Evolutionary conservation across 23 tunicate genomes (phyloP).

Genomic region (Phallusia fumigata): DNA sequence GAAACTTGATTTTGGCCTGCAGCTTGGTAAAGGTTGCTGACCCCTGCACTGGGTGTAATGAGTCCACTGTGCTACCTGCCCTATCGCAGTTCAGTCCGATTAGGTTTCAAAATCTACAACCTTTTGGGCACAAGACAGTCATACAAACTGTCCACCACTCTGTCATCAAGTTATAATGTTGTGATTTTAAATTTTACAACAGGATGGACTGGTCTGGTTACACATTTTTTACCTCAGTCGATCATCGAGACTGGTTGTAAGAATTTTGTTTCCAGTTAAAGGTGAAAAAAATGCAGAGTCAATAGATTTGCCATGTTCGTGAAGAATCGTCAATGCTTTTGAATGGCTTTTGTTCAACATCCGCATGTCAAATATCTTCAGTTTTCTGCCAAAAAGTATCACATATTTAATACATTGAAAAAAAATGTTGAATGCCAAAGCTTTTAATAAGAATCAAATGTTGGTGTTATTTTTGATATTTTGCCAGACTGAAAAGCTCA

Average conservation of each 20-base stretch:
- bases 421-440: background rate
- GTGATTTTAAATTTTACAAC: too few species aligned
- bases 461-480: too few species aligned
- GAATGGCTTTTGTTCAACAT: conserved; percentile 12
- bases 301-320: conserved; percentile 43
- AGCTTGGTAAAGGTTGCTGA: too few species aligned
- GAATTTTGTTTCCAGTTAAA: conserved; percentile 50
- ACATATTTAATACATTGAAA: background rate
- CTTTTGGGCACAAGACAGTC: too few species aligned
- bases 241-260: conserved; percentile 66
- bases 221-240: conserved; percentile 51
- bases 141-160: too few species aligned
- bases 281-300: conserved; percentile 85
- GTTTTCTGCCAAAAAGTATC: background rate
- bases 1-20: too few species aligned
- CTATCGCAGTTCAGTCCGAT: too few species aligned
- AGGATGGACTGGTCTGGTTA: too few species aligned
- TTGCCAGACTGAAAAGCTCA: background rate
- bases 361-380: conserved; percentile 61
- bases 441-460: background rate
- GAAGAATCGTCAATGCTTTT: conserved; percentile 32
- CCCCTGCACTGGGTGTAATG: too few species aligned
- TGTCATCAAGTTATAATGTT: too few species aligned
- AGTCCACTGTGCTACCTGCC: too few species aligned
- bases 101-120: too few species aligned